These are phyloP conservation scores for Microcebus tavaratra DNA, from an alignment of 2,113 vertebrate genomes.

Conservation along the genomic window DNA sequence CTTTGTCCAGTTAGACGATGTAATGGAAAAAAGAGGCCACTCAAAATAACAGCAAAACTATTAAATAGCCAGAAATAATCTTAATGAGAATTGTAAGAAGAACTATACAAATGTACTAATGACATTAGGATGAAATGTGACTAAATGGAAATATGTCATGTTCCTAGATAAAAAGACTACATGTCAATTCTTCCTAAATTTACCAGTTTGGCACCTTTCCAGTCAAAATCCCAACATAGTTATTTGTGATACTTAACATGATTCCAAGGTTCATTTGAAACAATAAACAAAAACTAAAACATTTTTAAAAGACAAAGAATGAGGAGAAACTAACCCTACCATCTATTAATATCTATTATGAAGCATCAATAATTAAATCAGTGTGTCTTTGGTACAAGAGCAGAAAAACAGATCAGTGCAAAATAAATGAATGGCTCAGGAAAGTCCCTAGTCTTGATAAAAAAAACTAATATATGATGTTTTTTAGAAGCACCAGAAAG, in stretches of 20 bases:
- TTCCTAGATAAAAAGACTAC: neutral
- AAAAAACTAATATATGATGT: constrained; percentile 18
- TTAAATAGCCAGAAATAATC: constrained; percentile 23
- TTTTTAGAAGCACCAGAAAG: constrained; percentile 46
- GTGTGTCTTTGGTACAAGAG: neutral
- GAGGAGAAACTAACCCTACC: neutral
- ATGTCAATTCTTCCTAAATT: neutral
- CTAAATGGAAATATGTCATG: neutral
- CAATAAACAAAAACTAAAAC: constrained; percentile 36
- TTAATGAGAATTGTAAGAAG: constrained; percentile 36
- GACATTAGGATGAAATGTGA: constrained; percentile 1
- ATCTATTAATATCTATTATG: constrained; percentile 20
- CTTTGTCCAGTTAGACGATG: neutral
- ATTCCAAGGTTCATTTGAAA: constrained; percentile 20
- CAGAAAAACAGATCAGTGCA: neutral
- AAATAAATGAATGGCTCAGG: neutral
- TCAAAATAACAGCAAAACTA: constrained; percentile 11
- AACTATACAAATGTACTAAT: neutral
- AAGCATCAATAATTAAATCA: constrained; percentile 11
- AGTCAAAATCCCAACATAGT: constrained; percentile 27
- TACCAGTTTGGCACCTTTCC: neutral
- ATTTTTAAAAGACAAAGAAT: constrained; percentile 29
- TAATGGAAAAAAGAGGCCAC: neutral
- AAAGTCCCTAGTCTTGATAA: neutral
- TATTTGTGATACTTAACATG: neutral